These are phyloP conservation scores for Cephonodes hylas DNA, from an alignment of 2,888 invertebrate species.

Conservation along the genomic window DNA sequence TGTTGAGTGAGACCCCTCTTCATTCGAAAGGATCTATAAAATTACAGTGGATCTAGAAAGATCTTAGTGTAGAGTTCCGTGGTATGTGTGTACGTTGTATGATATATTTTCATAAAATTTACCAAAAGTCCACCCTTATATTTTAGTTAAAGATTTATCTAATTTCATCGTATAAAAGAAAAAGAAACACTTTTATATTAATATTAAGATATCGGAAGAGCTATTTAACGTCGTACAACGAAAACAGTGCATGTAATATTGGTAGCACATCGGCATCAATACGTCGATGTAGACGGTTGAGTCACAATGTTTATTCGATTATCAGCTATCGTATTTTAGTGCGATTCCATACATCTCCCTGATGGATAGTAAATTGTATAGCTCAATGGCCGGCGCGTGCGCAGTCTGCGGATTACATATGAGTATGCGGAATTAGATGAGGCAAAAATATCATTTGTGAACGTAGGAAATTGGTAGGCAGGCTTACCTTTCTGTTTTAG, in stretches of 20 bases:
- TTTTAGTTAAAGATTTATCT: no score
- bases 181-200: no score
- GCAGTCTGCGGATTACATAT: constrained; percentile 6
- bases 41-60: no score
- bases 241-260: constrained; percentile 27
- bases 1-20: no score
- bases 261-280: constrained; percentile 34
- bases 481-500: neutral
- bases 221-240: constrained; percentile 23
- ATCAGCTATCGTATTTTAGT: constrained; percentile 50
- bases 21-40: no score
- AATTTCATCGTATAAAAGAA: no score
- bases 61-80: no score
- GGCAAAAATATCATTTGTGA: neutral
- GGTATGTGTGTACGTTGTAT: no score
- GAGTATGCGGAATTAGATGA: neutral
- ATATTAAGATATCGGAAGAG: no score
- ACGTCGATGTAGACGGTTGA: constrained; percentile 44
- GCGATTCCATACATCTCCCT: constrained; percentile 40
- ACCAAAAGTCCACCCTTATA: no score
- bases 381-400: neutral
- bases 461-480: neutral
- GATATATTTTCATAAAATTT: no score
- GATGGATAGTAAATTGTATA: constrained; percentile 41
- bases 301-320: constrained; percentile 66